These are phyloP conservation scores for Chrysocyon brachyurus DNA, from an alignment of 2,797 vertebrate species.

Conservation along the genomic window DNA sequence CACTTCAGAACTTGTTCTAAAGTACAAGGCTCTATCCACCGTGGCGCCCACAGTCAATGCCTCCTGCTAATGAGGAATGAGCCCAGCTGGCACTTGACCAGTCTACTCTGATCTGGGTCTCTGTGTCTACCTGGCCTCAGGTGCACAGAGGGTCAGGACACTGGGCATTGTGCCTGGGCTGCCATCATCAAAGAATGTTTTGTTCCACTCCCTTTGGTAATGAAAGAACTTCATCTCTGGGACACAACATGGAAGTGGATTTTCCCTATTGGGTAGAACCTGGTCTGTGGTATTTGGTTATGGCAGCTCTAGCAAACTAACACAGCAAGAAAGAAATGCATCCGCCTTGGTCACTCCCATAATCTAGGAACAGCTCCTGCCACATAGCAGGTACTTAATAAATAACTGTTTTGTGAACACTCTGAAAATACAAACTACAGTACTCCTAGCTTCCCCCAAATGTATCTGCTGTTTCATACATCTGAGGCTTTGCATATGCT, in stretches of 20 bases:
- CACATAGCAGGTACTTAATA: not conserved
- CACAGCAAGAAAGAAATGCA: not conserved
- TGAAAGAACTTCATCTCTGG: constrained; percentile 4
- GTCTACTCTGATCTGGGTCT: not conserved
- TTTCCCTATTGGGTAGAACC: not conserved
- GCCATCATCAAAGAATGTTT: not conserved
- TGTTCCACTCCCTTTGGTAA: not conserved
- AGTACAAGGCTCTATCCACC: not conserved
- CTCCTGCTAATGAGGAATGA: not conserved
- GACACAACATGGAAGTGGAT: not conserved
- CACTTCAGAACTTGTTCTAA: not conserved
- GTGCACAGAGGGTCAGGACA: not conserved
- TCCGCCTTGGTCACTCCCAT: not conserved
- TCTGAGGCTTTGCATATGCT: not conserved
- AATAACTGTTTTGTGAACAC: constrained; percentile 7
- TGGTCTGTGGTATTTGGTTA: not conserved
- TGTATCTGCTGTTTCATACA: not conserved
- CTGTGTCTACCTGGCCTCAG: not conserved
- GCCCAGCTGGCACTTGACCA: not conserved
- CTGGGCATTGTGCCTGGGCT: not conserved
- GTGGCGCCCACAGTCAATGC: not conserved
- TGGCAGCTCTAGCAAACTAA: not conserved
- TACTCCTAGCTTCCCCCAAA: not conserved
- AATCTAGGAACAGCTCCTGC: not conserved
- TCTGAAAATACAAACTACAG: constrained; percentile 13